A percentile compares a stretch with the other conserved stretches of the same genome.
Evolutionary conservation across 2,113 vertebrate genomes (phyloP).

Genomic region (Syngnathus scovelli): DNA sequence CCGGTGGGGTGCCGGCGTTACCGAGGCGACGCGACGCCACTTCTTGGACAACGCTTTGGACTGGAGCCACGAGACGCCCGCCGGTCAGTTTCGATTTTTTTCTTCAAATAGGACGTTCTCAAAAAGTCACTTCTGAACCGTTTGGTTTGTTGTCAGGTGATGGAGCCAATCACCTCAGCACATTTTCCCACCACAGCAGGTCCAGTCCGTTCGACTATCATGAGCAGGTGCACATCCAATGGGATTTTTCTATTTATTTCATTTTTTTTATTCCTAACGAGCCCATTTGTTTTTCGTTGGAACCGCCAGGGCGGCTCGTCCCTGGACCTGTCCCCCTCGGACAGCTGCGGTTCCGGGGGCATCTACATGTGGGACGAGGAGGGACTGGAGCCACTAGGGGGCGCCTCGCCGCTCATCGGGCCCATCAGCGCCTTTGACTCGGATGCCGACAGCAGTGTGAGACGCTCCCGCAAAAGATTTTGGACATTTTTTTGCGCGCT

Average conservation of each 20-base stretch:
- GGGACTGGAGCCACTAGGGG: slow-evolving; percentile 88
- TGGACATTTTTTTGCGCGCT: too few relatives aligned
- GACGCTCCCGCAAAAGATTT: slow-evolving; percentile 18
- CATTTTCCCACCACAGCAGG: slow-evolving; percentile 11
- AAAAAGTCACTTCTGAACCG: not conserved
- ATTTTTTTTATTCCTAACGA: not conserved
- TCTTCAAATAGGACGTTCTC: too few relatives aligned
- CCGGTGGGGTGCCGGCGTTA: slow-evolving; percentile 34
- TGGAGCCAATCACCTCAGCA: slow-evolving; percentile 11
- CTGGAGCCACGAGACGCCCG: slow-evolving; percentile 51
- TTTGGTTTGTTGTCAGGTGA: slow-evolving; percentile 3
- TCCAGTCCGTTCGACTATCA: slow-evolving; percentile 48
- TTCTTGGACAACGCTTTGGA: slow-evolving; percentile 64
- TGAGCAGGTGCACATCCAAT: slow-evolving; percentile 41
- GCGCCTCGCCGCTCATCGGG: slow-evolving; percentile 21
- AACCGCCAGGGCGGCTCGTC: slow-evolving; percentile 74
- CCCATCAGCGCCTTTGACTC: slow-evolving; percentile 88
- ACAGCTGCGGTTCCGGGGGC: slow-evolving; percentile 92
- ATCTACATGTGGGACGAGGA: slow-evolving; percentile 99
- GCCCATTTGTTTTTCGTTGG: not conserved
- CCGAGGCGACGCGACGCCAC: slow-evolving; percentile 36
- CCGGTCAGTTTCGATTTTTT: slow-evolving; percentile 38
- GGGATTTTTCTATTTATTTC: not conserved
- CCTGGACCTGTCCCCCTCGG: slow-evolving; percentile 91
- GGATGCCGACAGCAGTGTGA: slow-evolving; percentile 91